Base-by-base conservation (phyloP, 2,888 invertebrate genomes). In the Athrips mouffetella region DNA sequence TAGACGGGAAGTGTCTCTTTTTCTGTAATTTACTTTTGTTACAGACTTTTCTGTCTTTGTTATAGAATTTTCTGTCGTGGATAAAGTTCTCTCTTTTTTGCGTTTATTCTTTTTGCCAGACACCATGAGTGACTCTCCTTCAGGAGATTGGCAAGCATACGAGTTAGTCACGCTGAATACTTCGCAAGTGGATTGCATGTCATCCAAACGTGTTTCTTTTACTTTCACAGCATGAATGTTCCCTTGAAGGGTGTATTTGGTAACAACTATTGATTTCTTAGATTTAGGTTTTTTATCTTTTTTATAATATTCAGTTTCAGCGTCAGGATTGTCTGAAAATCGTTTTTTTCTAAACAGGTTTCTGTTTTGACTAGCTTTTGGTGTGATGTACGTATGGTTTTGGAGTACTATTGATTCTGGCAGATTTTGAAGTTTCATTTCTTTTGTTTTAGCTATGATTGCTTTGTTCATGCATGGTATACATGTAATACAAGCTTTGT, bases 141-240 rank as follows among this genome's bases (percentile, higher is more conserved):
- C 75, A 3, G 63, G 59, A 5, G 74, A 67, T 35, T 73, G 70
- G 48, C 86, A 86, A 1, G 73, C 54, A 8, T 63, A 69, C 20
- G 66, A 61, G 55, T 80, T 73, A 37, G 73, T 73, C 1, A 86
- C 67, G 49, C 63, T 74, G 45, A 76, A 84, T 7, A 84, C 62
- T 57, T 69, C 64, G 52, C 86, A 86, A 11, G 59, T 58, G 2
- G 55, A 52, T 3, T n/a, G 20, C 20, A 3, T 16, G 2, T 23
- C 33, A 3, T 27, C 18, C 5, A 21, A 6, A 8, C 2, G 3
- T 2, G 55, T 58, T 63, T 80, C 84, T 55, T 74, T 77, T 10
- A 85, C 62, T 67, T 78, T 78, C 30, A 86, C 45, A 3, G 79
- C 85, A 47, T 70, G 75, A 3, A 80, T 59, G 53, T 71, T 67